Evolutionary conservation across 2,797 vertebrate species (phyloP), one percentile per base, ranked within the genome.

Genomic region (Chaenodraco wilsoni): DNA sequence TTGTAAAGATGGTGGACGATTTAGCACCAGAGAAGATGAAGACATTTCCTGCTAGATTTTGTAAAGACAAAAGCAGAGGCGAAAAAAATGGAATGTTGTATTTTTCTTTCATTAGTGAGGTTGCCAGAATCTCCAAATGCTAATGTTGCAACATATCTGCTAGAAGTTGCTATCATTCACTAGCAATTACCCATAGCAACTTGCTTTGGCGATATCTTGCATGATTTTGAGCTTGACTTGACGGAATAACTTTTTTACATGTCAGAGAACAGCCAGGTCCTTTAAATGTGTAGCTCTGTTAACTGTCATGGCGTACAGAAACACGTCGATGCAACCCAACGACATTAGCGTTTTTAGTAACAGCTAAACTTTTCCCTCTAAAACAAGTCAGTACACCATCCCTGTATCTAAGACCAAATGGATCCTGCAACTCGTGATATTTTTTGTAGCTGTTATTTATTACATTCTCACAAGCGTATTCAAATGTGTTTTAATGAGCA

Each of bases 401-500:
- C 9, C 54, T 56, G 44, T 51, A 37, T 40, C 15, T 27, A n/a
- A 57, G 11, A 40, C 3, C 66, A 40, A 55, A 45, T 45, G 19
- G 19, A 67, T 5, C 51, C 37, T 27, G 4, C 27, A 27, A 27
- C 27, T 27, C 27, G 27, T 1, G 27, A 5, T 59, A 23, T 49
- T 50, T 56, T 13, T 17, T 49, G 17, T 17, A 8, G 2, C 49
- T 11, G 44, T 23, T 23, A 9, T 46, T 57, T 15, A 57, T 65
- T 16, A 27, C 13, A 66, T 19, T 61, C 17, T 15, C 41, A 37
- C 31, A 57, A 45, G 51, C 45, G 51, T 37, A 72, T 59, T 37
- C n/a, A 19, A 55, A 21, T 14, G 4, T 49, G 40, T 65, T 72
- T 69, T 48, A 70, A n/a, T 48, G 12, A 63, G 40, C 12, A 71